Percentiles rank a stretch among this genome's conserved stretches.
phyloP scores from a whole-genome alignment of 2,113 vertebrate genomes.

The Erythrolamprus reginae region DNA sequence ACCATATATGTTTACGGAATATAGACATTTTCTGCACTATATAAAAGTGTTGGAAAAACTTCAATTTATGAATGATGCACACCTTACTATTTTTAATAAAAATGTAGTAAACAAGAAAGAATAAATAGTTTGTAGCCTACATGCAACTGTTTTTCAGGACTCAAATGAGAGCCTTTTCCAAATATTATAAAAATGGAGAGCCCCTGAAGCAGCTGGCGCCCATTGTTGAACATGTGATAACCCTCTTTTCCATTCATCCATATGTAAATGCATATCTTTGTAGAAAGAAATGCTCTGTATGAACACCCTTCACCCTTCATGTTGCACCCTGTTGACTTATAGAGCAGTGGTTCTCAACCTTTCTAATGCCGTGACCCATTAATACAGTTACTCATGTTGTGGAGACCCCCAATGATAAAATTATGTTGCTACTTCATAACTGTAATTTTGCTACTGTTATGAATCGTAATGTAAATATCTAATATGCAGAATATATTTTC shows the following conservation, averaged over 20 bases:
- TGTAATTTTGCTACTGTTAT: too few species aligned
- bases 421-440: too few species aligned
- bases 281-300: not conserved
- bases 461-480: too few species aligned
- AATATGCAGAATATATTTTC: too few species aligned
- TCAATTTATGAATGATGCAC: not conserved
- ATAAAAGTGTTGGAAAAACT: not conserved
- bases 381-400: too few species aligned
- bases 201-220: not conserved
- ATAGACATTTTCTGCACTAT: not conserved
- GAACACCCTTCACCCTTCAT: not conserved
- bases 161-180: not conserved
- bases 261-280: not conserved
- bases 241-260: not conserved
- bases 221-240: not conserved
- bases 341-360: too few species aligned
- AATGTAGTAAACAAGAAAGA: not conserved
- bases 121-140: not conserved
- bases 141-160: not conserved
- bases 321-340: not conserved
- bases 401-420: too few species aligned
- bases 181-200: not conserved
- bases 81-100: not conserved
- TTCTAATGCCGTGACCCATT: too few species aligned
- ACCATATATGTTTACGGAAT: not conserved